Conservation (phyloP, 2,113 vertebrate species). For the Grus americana region DNA sequence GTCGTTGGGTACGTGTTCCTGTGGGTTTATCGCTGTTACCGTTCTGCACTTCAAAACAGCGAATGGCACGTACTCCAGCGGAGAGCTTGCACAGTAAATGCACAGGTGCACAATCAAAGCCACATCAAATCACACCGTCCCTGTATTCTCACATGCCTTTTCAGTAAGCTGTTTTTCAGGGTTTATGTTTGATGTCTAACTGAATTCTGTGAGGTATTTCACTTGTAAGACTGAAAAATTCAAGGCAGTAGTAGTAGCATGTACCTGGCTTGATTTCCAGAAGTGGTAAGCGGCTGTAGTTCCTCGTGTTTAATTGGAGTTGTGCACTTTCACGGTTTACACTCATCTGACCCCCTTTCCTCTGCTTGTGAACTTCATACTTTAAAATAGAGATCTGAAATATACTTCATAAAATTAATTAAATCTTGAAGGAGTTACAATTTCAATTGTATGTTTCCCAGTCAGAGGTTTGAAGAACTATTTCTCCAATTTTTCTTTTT, state of each 20-base stretch:
- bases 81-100: fast-evolving
- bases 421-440: background rate
- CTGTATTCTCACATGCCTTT: fast-evolving
- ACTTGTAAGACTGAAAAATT: fast-evolving
- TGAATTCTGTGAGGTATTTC: background rate
- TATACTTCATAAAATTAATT: background rate
- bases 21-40: background rate
- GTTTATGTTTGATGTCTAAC: fast-evolving
- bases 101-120: fast-evolving
- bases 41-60: background rate
- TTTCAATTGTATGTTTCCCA: background rate
- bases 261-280: background rate
- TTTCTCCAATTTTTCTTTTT: background rate
- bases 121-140: fast-evolving
- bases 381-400: background rate
- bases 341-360: background rate
- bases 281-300: background rate
- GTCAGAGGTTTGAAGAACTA: background rate
- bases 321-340: fast-evolving
- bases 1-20: too few species aligned
- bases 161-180: background rate
- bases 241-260: fast-evolving
- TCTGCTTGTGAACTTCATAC: background rate
- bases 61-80: fast-evolving
- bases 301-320: background rate